Percentiles rank a stretch among this genome's conserved stretches.
Conservation (phyloP, 2,888 invertebrate genomes). For the Quadroppia sp. region DNA sequence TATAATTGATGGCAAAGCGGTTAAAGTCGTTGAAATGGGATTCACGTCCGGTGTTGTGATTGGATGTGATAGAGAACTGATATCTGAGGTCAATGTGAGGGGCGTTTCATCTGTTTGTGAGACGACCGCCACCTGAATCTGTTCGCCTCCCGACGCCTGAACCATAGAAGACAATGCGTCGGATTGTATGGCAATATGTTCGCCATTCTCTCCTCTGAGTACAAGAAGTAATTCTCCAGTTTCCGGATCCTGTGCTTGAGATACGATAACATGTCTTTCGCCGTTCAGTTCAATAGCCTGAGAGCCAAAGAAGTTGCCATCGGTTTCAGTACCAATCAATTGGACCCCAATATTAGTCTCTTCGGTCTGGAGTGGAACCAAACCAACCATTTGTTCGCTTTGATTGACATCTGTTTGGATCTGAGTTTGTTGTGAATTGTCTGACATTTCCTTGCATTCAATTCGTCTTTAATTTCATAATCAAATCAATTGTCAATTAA, state of each 20-base stretch:
- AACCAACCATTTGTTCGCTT: slow-evolving; percentile 32
- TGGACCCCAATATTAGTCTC: background rate
- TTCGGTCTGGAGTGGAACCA: slow-evolving; percentile 1
- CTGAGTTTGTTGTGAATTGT: slow-evolving; percentile 6
- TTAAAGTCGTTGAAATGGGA: background rate
- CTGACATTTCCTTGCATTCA: background rate
- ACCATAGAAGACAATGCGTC: slow-evolving; percentile 34
- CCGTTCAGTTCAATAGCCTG: slow-evolving; percentile 39
- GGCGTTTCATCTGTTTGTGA: slow-evolving; percentile 13
- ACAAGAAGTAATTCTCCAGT: slow-evolving; percentile 41
- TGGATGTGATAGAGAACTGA: background rate
- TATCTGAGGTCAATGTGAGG: background rate
- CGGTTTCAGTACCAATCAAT: background rate
- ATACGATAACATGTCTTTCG: slow-evolving; percentile 40
- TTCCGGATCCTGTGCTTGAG: slow-evolving; percentile 41
- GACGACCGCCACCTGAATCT: slow-evolving; percentile 35
- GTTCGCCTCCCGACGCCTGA: slow-evolving; percentile 31
- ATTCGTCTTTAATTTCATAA: slow-evolving; percentile 6
- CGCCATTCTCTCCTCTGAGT: slow-evolving; percentile 42
- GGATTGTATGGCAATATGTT: slow-evolving; percentile 40
- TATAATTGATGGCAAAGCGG: slow-evolving; percentile 2
- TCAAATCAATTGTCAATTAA: background rate
- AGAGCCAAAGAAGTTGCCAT: background rate
- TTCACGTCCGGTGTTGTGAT: background rate
- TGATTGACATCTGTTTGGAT: slow-evolving; percentile 4